A percentile compares a stretch with the other conserved stretches of the same genome.
Conservation (phyloP, 2,113 vertebrate species). For the Nothoprocta pentlandii region DNA sequence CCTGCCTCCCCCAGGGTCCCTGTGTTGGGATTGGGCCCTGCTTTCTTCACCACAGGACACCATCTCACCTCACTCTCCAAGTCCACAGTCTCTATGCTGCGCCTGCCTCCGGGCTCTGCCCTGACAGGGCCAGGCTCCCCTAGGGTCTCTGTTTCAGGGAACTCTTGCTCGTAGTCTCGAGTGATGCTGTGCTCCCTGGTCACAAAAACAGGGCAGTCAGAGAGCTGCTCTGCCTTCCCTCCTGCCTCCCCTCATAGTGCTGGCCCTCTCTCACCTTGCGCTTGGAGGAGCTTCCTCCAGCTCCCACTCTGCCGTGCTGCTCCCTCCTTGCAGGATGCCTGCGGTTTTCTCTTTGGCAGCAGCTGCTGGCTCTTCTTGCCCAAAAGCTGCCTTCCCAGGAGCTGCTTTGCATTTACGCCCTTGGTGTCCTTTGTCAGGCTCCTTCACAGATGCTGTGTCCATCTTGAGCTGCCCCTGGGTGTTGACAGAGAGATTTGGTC, state of each 20-base stretch:
- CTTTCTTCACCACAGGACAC: background rate
- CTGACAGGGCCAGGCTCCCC: background rate
- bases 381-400: background rate
- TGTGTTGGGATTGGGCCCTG: background rate
- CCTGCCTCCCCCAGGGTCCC: background rate
- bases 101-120: background rate
- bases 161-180: conserved; percentile 80
- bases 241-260: background rate
- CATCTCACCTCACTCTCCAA: conserved; percentile 79
- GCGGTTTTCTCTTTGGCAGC: conserved; percentile 36
- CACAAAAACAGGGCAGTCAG: background rate
- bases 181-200: conserved; percentile 79
- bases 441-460: conserved; percentile 8
- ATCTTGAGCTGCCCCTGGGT: conserved; percentile 53
- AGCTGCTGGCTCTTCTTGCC: background rate
- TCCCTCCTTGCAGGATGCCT: background rate
- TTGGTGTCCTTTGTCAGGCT: conserved; percentile 4
- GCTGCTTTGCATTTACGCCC: background rate
- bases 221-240: background rate
- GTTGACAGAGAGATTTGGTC: background rate
- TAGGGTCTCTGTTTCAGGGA: conserved; percentile 65
- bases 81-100: conserved; percentile 56
- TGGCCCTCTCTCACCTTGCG: conserved; percentile 56
- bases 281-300: conserved; percentile 19
- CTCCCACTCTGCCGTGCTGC: conserved; percentile 38